Evolutionary conservation across 2,888 invertebrate genomes (phyloP).

Genomic region (Apoda limacodes): DNA sequence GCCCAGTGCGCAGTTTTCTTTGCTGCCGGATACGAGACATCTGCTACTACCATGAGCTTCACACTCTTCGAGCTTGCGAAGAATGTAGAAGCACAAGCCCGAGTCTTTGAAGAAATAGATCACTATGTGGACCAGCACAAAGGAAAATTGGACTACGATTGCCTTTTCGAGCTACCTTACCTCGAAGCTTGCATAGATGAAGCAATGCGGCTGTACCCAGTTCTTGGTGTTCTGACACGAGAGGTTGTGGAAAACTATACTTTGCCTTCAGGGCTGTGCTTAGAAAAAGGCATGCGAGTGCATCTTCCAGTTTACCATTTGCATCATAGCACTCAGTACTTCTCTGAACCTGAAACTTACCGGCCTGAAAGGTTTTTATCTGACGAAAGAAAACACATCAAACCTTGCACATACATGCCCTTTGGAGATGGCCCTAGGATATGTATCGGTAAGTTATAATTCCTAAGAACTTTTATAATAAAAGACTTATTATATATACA

Average conservation of each 20-base stretch:
- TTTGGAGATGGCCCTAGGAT: conserved; percentile 49
- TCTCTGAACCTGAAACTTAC: conserved; percentile 38
- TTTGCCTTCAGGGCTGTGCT: conserved; percentile 31
- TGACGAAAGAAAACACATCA: conserved; percentile 30
- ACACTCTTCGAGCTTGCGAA: conserved; percentile 37
- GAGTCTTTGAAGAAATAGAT: conserved; percentile 31
- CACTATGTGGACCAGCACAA: conserved; percentile 25
- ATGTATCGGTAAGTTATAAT: conserved; percentile 42
- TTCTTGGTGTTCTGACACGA: conserved; percentile 32
- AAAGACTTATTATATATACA: no score
- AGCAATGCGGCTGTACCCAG: conserved; percentile 39
- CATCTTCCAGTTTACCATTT: conserved; percentile 42
- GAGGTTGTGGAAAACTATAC: conserved; percentile 40
- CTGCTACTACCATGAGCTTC: conserved; percentile 29
- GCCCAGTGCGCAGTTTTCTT: conserved; percentile 65
- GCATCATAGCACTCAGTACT: conserved; percentile 36
- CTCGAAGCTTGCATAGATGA: conserved; percentile 37
- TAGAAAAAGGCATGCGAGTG: conserved; percentile 38
- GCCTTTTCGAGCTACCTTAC: conserved; percentile 33
- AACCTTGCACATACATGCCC: conserved; percentile 40
- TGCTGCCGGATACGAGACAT: conserved; percentile 40
- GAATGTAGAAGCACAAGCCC: conserved; percentile 23
- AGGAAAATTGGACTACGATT: conserved; percentile 29
- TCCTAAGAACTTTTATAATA: no score
- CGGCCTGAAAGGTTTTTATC: conserved; percentile 40